Base-by-base conservation (phyloP, 1,140 invertebrate genomes). In the Muscidifurax raptorellus region DNA sequence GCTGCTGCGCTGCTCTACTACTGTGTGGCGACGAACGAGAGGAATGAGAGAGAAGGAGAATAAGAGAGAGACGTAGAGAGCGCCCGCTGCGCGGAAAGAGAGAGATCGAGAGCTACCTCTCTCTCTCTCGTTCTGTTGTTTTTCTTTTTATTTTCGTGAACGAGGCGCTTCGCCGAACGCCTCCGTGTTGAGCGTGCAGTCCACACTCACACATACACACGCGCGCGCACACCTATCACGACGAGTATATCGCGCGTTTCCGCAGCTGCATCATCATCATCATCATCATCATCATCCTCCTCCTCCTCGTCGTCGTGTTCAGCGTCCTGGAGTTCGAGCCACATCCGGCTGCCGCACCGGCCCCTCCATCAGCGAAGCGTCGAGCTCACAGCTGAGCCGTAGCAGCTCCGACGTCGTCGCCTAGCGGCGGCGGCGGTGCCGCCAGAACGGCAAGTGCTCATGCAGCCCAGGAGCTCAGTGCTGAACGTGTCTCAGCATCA, bases 141-240 rank as follows among this genome's bases (percentile, higher is more conserved):
- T 82, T 82, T 82, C 52, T 82, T 82, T 76, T 82, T 82, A 82
- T 82, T 82, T 82, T 82, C 81, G 74, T 76, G 72, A 76, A 75
- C 81, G 72, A 82, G 36, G 81, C 69, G 74, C 72, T 82, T 82
- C 32, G 72, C 12, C 81, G 52, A 76, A 82, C 52, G 72, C 13
- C 67, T 82, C 74, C 10, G 52, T 18, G 40, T n/a, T 22, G 80
- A 82, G 80, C 13, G 80, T 82, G 30, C 59, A 40, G 47, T 59
- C 52, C 52, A 22, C 9, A 52, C 5, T 30, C 30, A 59, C 40
- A 52, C 59, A 10, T 13, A 40, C 2, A 6, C 52, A 4, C 52
- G 18, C 52, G 15, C 13, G 15, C 44, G 15, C 44, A 1, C 13
- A 15, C 44, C 52, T 5, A 59, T 5, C 22, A 59, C 52, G 52